Percentiles rank a stretch among this genome's conserved stretches.
These are phyloP conservation scores for Yasuhikotakia modesta DNA, from an alignment of 2,797 vertebrate genomes.

Conservation along the genomic window DNA sequence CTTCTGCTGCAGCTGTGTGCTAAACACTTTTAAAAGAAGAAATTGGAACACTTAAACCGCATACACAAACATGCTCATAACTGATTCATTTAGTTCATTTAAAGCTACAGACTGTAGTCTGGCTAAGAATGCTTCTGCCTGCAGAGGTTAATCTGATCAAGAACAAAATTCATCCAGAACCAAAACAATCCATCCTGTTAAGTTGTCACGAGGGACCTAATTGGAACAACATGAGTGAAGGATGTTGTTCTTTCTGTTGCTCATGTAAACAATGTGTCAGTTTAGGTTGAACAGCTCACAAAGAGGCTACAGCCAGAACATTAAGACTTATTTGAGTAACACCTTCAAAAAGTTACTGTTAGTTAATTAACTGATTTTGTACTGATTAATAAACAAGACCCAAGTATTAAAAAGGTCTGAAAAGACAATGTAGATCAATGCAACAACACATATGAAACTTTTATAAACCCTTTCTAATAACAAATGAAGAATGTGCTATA, in stretches of 20 bases:
- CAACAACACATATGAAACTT: background rate
- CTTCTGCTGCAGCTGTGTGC: conserved; percentile 4
- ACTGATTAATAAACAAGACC: conserved; percentile 69
- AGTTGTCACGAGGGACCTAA: conserved; percentile 41
- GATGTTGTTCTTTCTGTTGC: conserved; percentile 34
- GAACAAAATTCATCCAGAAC: conserved; percentile 18
- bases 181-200: conserved; percentile 45
- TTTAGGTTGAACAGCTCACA: conserved; percentile 12
- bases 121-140: background rate
- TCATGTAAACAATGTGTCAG: conserved; percentile 30
- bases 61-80: background rate
- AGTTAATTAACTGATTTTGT: conserved; percentile 68
- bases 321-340: conserved; percentile 6
- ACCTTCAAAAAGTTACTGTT: background rate
- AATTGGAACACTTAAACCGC: conserved; percentile 20
- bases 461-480: background rate
- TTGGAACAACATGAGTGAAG: conserved; percentile 31
- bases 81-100: background rate
- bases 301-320: background rate
- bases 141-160: conserved; percentile 34
- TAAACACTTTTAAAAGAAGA: conserved; percentile 33
- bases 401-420: conserved; percentile 46
- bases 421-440: conserved; percentile 4
- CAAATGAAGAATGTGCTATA: too few species aligned
- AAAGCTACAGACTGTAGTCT: background rate